Conservation (phyloP, 23 tunicate species). For the Halocynthia roretzi region DNA sequence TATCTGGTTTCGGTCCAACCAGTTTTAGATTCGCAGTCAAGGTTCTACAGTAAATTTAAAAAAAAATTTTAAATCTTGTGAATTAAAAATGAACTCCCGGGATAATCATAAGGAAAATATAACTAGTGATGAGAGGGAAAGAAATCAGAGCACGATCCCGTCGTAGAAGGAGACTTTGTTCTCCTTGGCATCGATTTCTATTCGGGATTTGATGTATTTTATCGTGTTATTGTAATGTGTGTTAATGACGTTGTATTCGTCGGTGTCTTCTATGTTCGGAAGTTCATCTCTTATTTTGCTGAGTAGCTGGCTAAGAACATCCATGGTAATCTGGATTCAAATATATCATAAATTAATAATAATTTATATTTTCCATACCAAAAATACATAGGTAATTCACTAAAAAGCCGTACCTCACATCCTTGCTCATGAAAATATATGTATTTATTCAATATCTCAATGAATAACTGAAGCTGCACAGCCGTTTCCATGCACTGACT, state of each 20-base stretch:
- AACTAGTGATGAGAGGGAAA: too few species aligned
- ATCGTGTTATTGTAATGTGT: conserved; percentile 62
- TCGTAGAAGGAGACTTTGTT: too few species aligned
- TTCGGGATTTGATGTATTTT: conserved; percentile 30
- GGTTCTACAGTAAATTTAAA: too few species aligned
- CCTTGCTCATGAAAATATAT: conserved; percentile 65
- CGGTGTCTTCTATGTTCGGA: conserved; percentile 27
- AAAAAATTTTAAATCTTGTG: too few species aligned
- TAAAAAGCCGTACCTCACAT: conserved; percentile 16
- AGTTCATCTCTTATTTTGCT: conserved; percentile 61
- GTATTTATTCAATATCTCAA: conserved; percentile 84
- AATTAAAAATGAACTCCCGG: too few species aligned
- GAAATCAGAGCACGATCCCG: too few species aligned
- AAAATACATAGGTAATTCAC: background rate
- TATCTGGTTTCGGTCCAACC: too few species aligned
- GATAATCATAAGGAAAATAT: too few species aligned
- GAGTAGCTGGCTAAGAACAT: conserved; percentile 55
- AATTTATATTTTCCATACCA: background rate
- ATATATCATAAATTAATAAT: background rate
- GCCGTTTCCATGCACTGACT: conserved; percentile 89
- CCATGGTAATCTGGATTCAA: conserved; percentile 34
- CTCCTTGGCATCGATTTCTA: background rate
- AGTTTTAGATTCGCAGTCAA: too few species aligned
- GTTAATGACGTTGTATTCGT: conserved; percentile 50
- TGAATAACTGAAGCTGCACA: conserved; percentile 64